These are phyloP conservation scores for Lerista edwardsae DNA, from an alignment of 2,797 vertebrate species.

Conservation along the genomic window DNA sequence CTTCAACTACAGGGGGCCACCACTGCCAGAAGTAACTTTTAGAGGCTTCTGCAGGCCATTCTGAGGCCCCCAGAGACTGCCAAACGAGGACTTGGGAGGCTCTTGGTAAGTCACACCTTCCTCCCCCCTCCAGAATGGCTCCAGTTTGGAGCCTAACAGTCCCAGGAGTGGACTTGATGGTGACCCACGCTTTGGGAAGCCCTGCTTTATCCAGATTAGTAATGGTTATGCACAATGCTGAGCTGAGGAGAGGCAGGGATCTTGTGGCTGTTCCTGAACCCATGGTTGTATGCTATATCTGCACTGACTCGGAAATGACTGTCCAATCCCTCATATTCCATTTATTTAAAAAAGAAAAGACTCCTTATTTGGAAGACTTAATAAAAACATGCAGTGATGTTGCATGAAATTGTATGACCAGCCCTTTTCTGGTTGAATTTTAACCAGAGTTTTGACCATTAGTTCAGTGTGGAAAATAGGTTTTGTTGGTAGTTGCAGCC, in stretches of 20 bases:
- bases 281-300: background rate
- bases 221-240: background rate
- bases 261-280: background rate
- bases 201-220: too few relatives aligned
- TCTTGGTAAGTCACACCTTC: too few relatives aligned
- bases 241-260: background rate
- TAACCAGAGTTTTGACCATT: background rate
- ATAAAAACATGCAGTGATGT: background rate
- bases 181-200: too few relatives aligned
- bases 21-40: too few relatives aligned
- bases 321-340: background rate
- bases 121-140: too few relatives aligned
- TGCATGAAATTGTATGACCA: background rate
- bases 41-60: too few relatives aligned
- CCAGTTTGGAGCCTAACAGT: too few relatives aligned
- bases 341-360: background rate
- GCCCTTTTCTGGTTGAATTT: background rate
- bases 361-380: background rate
- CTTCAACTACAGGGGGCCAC: too few relatives aligned
- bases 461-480: background rate
- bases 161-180: too few relatives aligned
- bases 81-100: too few relatives aligned
- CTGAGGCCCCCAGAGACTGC: too few relatives aligned
- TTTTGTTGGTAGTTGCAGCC: background rate
- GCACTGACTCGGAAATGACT: background rate